Evolutionary conservation across 2,888 invertebrate genomes (phyloP).

Genomic region (Scaptomyza polygonia): DNA sequence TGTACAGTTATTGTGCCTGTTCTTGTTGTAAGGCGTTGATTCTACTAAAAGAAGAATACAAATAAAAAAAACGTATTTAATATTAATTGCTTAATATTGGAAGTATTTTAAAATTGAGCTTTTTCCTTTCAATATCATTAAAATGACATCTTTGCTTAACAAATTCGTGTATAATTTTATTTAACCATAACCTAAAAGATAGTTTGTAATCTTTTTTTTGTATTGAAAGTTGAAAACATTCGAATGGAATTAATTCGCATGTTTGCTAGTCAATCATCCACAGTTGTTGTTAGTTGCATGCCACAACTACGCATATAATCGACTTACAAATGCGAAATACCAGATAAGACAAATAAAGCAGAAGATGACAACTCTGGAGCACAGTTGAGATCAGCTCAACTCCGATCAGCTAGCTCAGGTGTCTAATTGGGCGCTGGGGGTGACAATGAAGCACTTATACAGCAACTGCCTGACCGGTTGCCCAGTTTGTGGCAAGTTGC

Average conservation of each 20-base stretch:
- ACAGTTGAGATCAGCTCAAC: slow-evolving; percentile 29
- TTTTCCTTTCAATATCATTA: too few species aligned
- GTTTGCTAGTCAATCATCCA: slow-evolving; percentile 2
- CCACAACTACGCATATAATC: slow-evolving; percentile 25
- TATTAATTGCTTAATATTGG: too few species aligned
- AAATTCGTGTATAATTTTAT: slow-evolving; percentile 10
- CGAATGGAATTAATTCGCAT: background rate
- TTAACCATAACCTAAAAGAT: background rate
- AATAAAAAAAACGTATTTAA: too few species aligned
- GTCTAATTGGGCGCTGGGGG: slow-evolving; percentile 79
- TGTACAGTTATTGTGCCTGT: background rate
- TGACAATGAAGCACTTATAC: slow-evolving; percentile 76
- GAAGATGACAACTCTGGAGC: slow-evolving; percentile 11
- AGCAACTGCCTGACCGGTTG: slow-evolving; percentile 15
- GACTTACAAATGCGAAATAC: slow-evolving; percentile 51
- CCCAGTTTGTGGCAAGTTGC: slow-evolving; percentile 15
- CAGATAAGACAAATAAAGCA: slow-evolving; percentile 13
- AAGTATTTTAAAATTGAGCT: too few species aligned
- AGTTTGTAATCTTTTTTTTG: background rate
- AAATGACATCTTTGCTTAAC: too few species aligned
- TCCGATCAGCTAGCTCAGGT: slow-evolving; percentile 52
- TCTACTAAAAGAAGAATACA: background rate
- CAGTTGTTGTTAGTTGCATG: slow-evolving; percentile 1
- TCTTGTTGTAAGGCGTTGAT: background rate
- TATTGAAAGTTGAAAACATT: slow-evolving; percentile 7